These are phyloP conservation scores for Galeruca laticollis DNA, from an alignment of 2,888 invertebrate genomes.

Conservation along the genomic window DNA sequence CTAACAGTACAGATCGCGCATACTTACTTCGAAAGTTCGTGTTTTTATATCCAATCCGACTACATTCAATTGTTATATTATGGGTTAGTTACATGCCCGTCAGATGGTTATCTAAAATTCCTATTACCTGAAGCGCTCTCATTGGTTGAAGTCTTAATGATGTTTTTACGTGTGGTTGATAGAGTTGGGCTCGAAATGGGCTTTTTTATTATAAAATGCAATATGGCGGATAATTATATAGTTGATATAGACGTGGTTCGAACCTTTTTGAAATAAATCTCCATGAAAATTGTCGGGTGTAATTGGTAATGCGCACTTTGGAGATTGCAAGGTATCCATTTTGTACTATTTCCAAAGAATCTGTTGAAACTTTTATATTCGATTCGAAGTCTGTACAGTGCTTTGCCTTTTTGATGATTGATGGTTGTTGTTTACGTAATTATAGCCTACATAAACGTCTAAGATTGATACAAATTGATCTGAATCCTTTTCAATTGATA, in stretches of 20 bases:
- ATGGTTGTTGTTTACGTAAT: no score
- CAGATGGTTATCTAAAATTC: conserved; percentile 61
- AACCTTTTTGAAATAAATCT: conserved; percentile 50
- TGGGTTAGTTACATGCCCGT: conserved; percentile 44
- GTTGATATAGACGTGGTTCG: conserved; percentile 50
- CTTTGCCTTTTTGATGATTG: no score
- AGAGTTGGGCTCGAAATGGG: conserved; percentile 61
- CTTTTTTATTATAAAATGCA: conserved; percentile 67
- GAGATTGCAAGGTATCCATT: background rate
- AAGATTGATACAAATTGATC: no score
- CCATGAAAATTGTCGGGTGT: conserved; percentile 41
- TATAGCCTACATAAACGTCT: no score
- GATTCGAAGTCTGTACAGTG: background rate
- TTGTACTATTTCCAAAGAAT: background rate
- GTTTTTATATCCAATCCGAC: conserved; percentile 45
- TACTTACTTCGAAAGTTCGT: conserved; percentile 38
- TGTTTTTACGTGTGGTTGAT: conserved; percentile 67
- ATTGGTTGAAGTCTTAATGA: conserved; percentile 67
- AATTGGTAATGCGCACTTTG: conserved; percentile 40
- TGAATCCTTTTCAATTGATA: no score
- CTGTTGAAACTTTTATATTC: background rate
- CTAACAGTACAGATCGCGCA: conserved; percentile 32
- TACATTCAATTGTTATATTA: conserved; percentile 46
- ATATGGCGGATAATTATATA: conserved; percentile 64
- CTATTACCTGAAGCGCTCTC: conserved; percentile 64